Percentiles rank a stretch among this genome's conserved stretches.
phyloP scores from a whole-genome alignment of 2,888 invertebrate species.

The Tipula lateralis region DNA sequence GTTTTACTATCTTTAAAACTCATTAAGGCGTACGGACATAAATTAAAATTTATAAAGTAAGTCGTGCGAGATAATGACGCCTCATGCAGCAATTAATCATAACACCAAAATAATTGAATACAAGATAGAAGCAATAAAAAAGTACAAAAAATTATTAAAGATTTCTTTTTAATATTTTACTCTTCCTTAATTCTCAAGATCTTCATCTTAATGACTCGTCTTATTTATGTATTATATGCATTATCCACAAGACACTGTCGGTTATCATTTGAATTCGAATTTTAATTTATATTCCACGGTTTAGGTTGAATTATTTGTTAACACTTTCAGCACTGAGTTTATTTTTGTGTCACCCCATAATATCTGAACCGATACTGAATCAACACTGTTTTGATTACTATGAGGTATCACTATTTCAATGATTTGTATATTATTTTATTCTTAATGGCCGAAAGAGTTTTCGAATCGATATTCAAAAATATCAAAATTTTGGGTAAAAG shows the following conservation, averaged over 20 bases:
- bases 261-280: not conserved
- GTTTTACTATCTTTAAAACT: too few species aligned
- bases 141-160: not conserved
- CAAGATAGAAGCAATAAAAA: not conserved
- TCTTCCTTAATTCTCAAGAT: not conserved
- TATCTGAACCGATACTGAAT: too few species aligned
- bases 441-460: too few species aligned
- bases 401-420: too few species aligned
- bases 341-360: too few species aligned
- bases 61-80: not conserved
- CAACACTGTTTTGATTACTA: too few species aligned
- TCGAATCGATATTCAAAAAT: too few species aligned
- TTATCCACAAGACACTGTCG: not conserved
- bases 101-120: not conserved
- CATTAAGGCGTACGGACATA: too few species aligned
- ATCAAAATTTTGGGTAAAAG: too few species aligned
- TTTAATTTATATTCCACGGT: not conserved
- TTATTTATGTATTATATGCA: not conserved
- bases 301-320: not conserved
- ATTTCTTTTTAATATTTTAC: not conserved
- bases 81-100: not conserved
- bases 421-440: too few species aligned
- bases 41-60: not conserved
- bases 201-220: constrained; percentile 15
- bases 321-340: not conserved